Conservation (phyloP, 2,888 invertebrate genomes). For the Pheosia gnoma region DNA sequence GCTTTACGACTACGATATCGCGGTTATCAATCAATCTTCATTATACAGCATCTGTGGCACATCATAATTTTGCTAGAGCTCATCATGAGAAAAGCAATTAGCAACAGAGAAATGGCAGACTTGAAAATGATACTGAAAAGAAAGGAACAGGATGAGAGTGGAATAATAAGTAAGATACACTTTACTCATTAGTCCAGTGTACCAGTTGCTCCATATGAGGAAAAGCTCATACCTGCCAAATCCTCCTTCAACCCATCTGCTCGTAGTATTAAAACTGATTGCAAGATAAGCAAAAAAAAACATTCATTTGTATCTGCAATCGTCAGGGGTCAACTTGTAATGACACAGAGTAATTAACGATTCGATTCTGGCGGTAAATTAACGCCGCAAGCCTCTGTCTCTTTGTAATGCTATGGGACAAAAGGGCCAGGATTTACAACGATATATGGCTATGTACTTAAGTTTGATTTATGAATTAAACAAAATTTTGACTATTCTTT, state of each 20-base stretch:
- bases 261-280: too few relatives aligned
- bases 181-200: too few relatives aligned
- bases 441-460: background rate
- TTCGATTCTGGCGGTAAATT: conserved; percentile 11
- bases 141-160: too few relatives aligned
- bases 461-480: too few relatives aligned
- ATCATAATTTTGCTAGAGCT: conserved; percentile 11
- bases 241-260: too few relatives aligned
- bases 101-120: background rate
- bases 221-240: too few relatives aligned
- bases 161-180: too few relatives aligned
- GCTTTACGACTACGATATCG: conserved; percentile 13
- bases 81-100: background rate
- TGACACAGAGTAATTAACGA: conserved; percentile 22
- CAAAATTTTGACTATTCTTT: too few relatives aligned
- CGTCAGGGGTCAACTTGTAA: background rate
- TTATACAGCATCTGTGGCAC: conserved; percentile 16
- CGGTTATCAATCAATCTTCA: conserved; percentile 17
- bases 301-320: too few relatives aligned
- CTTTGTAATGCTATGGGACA: conserved; percentile 7
- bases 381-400: conserved; percentile 7
- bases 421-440: background rate
- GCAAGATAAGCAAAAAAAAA: too few relatives aligned
- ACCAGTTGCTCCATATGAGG: too few relatives aligned
- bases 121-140: too few relatives aligned